Conservation (phyloP, 1,140 invertebrate species). For the Anastrepha obliqua region DNA sequence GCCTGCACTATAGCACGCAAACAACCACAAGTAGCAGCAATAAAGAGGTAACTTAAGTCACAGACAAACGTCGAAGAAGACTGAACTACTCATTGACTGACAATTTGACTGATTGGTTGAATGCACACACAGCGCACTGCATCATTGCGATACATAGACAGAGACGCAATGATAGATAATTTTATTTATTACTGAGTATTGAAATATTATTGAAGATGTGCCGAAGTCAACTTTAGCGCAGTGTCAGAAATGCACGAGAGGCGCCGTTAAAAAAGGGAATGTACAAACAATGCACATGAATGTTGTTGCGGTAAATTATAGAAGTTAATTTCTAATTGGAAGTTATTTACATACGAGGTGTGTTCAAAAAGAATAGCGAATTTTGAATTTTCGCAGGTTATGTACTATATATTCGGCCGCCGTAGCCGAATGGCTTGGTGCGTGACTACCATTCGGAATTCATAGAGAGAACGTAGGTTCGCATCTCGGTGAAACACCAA, state of each 20-base stretch:
- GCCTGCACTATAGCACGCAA: neutral
- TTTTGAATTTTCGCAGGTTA: too few species aligned
- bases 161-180: neutral
- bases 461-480: too few species aligned
- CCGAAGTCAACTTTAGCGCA: neutral
- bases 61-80: neutral
- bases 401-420: too few species aligned
- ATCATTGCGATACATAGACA: neutral
- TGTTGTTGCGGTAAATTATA: too few species aligned
- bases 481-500: too few species aligned
- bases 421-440: too few species aligned
- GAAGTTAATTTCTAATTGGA: too few species aligned
- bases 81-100: conserved; percentile 9
- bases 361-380: too few species aligned
- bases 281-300: too few species aligned
- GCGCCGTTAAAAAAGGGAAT: too few species aligned
- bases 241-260: neutral
- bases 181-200: neutral
- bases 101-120: conserved; percentile 23
- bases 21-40: neutral
- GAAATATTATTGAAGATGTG: neutral
- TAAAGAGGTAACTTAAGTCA: neutral
- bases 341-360: too few species aligned
- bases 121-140: neutral
- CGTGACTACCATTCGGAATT: too few species aligned